Evolutionary conservation across 2,888 invertebrate species (phyloP), one percentile per base, ranked within the genome.

Genomic region (Andrena marginata): DNA sequence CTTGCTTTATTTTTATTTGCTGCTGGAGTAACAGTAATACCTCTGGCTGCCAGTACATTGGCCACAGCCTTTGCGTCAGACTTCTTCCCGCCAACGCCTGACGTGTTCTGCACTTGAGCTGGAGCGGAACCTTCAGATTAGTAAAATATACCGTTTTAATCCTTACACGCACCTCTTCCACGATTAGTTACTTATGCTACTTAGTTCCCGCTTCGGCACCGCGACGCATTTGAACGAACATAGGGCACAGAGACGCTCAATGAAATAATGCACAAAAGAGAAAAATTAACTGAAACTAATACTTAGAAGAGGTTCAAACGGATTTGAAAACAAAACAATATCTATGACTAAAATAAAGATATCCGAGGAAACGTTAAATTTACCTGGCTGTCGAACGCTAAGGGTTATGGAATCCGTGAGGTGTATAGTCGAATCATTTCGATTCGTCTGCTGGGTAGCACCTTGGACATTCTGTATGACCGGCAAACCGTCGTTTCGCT

Each of bases 381-480:
- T 85, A 94, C 94, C 93, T 77, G 94, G 94, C 87, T 94, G 94
- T 60, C 95, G 94, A 16, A 95, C 95, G 49, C 96, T 96, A 85
- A 97, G 94, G 1, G 97, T 97, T 81, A 97, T 96, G 78, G 97
- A 96, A 90, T 96, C 97, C n/a, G 96, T 96, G 60, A 97, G 94
- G 93, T 96, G 96, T 91, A 97, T 95, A 1, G 95, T 95, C 20
- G 95, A 95, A 91, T 96, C 94, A 59, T 94, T 95, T 65, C 93
- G 89, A 74, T 59, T 90, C 2, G 90, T 70, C 77, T 89, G 90
- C 65, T 91, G 90, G 0, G 89, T 81, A 75, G 93, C 88, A 69
- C 97, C 97, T 94, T 97, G 97, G 48, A 97, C 96, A 90, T 96
- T 97, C 81, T 96, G 96, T 79, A 97, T 97, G 91, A 97, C 95